These are phyloP conservation scores for Caradrina kadenii DNA, from an alignment of 2,888 invertebrate species.

Conservation along the genomic window DNA sequence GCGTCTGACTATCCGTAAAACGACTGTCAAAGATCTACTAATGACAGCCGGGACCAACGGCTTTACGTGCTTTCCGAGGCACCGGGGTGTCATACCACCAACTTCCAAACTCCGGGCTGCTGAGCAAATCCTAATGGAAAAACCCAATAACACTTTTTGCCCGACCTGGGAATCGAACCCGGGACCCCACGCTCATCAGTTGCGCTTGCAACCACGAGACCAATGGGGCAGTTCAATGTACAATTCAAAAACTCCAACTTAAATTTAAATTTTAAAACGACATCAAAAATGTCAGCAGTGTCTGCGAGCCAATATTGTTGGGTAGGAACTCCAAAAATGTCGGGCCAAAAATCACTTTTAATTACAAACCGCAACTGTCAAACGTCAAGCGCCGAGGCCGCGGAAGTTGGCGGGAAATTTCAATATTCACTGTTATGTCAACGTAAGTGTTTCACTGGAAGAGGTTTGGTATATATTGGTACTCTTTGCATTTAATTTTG, in stretches of 20 bases:
- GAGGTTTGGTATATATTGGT: slow-evolving; percentile 1
- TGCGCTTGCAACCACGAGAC: no score
- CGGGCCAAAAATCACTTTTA: slow-evolving; percentile 71
- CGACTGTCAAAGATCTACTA: no score
- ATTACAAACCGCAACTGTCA: slow-evolving; percentile 72
- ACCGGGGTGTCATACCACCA: no score
- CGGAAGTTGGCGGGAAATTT: slow-evolving; percentile 71
- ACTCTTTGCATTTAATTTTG: slow-evolving; percentile 1
- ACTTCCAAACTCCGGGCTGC: no score
- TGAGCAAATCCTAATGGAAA: no score
- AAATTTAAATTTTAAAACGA: slow-evolving; percentile 29
- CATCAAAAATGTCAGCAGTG: slow-evolving; percentile 17
- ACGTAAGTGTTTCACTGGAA: slow-evolving; percentile 20
- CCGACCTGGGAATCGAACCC: no score
- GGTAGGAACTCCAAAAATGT: slow-evolving; percentile 53
- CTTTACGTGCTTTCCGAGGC: no score
- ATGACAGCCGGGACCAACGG: no score
- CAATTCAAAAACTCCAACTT: slow-evolving; percentile 1
- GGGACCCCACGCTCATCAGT: no score
- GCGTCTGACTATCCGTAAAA: no score
- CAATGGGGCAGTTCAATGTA: no score
- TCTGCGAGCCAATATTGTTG: slow-evolving; percentile 44
- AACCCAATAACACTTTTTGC: no score
- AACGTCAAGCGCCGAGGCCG: slow-evolving; percentile 59
- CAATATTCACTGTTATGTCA: slow-evolving; percentile 50